A percentile compares a stretch with the other conserved stretches of the same genome.
Conservation (phyloP, 2,888 invertebrate species). For the Tyria jacobaeae region DNA sequence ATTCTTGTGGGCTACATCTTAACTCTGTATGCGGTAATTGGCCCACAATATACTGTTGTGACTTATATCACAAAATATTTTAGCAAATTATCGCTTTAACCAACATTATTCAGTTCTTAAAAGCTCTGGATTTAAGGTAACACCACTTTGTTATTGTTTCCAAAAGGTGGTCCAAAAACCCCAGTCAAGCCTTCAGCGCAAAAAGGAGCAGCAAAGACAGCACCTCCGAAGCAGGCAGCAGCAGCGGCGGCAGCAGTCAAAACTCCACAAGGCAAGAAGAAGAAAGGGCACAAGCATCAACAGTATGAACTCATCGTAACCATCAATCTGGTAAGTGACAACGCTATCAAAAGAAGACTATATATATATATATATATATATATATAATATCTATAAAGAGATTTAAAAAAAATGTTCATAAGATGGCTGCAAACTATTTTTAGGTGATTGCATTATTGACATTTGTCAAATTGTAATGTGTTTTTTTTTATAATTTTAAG, state of each 20-base stretch:
- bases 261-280: slow-evolving; percentile 90
- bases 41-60: no score
- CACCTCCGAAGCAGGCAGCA: slow-evolving; percentile 87
- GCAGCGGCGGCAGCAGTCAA: slow-evolving; percentile 85
- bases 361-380: no score
- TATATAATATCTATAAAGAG: no score
- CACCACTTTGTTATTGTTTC: neutral
- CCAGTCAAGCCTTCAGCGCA: slow-evolving; percentile 90
- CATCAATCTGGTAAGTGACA: slow-evolving; percentile 91
- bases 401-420: no score
- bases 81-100: no score
- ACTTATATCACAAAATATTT: no score
- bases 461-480: no score
- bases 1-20: no score
- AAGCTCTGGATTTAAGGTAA: neutral
- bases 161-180: slow-evolving; percentile 88
- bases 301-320: slow-evolving; percentile 94
- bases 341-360: neutral
- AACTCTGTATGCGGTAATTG: no score
- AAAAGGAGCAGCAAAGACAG: slow-evolving; percentile 91
- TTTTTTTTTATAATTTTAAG: no score
- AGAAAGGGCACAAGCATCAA: slow-evolving; percentile 92
- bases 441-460: no score
- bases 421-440: no score
- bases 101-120: neutral